A percentile compares a stretch with the other conserved stretches of the same genome.
Evolutionary conservation across 2,888 invertebrate species (phyloP).

Genomic region (Tetragonula carbonaria): DNA sequence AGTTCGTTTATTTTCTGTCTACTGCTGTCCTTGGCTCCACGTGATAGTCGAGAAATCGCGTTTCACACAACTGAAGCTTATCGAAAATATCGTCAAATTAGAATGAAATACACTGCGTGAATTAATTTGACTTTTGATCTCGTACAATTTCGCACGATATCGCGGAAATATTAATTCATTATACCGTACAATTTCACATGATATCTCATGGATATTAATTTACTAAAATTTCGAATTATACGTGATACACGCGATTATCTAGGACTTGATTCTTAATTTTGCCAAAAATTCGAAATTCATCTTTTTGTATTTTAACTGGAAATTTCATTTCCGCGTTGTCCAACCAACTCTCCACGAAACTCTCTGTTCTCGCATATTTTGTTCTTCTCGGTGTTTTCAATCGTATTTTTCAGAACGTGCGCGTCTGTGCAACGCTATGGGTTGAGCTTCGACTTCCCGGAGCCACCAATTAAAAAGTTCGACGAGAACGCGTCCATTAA

Average conservation of each 20-base stretch:
- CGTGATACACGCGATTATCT: background rate
- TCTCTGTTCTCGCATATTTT: background rate
- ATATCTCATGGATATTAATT: background rate
- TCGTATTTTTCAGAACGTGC: conserved; percentile 61
- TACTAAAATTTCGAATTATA: background rate
- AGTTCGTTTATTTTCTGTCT: background rate
- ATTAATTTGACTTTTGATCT: background rate
- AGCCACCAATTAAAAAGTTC: conserved; percentile 31
- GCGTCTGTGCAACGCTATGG: conserved; percentile 50
- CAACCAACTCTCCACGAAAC: too few relatives aligned
- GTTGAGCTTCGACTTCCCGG: conserved; percentile 28
- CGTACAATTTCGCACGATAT: background rate
- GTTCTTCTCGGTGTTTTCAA: background rate
- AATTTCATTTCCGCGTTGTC: background rate
- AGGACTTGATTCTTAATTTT: background rate
- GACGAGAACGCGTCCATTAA: conserved; percentile 66
- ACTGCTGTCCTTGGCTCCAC: background rate
- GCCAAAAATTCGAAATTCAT: background rate
- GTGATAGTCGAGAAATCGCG: background rate
- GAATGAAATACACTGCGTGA: too few relatives aligned
- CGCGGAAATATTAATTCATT: background rate
- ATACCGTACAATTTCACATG: too few relatives aligned
- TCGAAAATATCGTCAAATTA: background rate
- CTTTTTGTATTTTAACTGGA: fast-evolving
- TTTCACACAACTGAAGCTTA: too few relatives aligned